Conservation (phyloP, 2,888 invertebrate genomes). For the Rutpela maculata region DNA sequence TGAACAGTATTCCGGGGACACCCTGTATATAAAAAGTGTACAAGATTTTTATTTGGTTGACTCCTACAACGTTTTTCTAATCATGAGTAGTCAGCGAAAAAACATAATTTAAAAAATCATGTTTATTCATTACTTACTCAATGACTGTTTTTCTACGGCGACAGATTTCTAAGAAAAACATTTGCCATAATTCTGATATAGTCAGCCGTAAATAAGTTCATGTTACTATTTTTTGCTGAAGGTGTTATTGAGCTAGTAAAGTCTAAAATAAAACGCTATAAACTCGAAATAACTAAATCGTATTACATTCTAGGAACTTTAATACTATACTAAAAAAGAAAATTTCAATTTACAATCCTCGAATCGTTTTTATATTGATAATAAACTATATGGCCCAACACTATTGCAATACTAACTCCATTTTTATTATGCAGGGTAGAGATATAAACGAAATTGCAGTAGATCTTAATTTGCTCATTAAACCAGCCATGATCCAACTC, state of each 20-base stretch:
- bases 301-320: constrained; percentile 33
- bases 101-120: not conserved
- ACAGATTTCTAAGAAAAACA: not conserved
- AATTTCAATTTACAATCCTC: constrained; percentile 42
- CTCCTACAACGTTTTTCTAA: too few species aligned
- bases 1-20: too few species aligned
- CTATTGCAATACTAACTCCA: constrained; percentile 50
- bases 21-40: too few species aligned
- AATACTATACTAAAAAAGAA: constrained; percentile 34
- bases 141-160: not conserved
- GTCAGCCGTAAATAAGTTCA: not conserved
- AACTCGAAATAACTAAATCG: constrained; percentile 30
- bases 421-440: constrained; percentile 51
- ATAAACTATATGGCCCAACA: constrained; percentile 48
- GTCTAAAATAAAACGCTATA: constrained; percentile 22
- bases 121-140: not conserved
- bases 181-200: not conserved
- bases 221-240: constrained; percentile 16
- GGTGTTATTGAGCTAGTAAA: constrained; percentile 3
- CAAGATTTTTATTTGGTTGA: too few species aligned
- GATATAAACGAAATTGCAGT: constrained; percentile 54
- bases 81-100: too few species aligned
- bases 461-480: constrained; percentile 53
- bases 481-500: constrained; percentile 22
- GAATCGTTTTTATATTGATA: constrained; percentile 53